These are phyloP conservation scores for Solen grandis DNA, from an alignment of 1,140 invertebrate genomes.

Conservation along the genomic window DNA sequence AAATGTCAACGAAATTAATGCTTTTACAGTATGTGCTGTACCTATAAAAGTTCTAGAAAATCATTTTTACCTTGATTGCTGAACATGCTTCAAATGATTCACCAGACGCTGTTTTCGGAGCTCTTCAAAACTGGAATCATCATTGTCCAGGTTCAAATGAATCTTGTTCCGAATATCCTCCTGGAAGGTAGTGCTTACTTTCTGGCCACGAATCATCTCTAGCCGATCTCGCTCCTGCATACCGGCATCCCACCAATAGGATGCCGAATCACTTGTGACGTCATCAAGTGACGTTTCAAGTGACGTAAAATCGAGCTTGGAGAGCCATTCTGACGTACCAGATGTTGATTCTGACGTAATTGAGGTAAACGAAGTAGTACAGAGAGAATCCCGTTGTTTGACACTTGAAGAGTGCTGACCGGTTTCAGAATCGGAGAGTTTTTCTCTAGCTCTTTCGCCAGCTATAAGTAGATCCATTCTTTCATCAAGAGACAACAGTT, in stretches of 20 bases:
- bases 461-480: slow-evolving; percentile 51
- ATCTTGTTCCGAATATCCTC: slow-evolving; percentile 29
- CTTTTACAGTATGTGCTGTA: too few relatives aligned
- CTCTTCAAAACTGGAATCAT: slow-evolving; percentile 19
- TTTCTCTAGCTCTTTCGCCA: slow-evolving; percentile 30
- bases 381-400: not conserved
- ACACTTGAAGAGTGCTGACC: not conserved
- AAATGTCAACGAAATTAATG: too few relatives aligned
- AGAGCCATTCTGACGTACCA: slow-evolving; percentile 40
- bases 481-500: slow-evolving; percentile 37
- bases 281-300: slow-evolving; percentile 28
- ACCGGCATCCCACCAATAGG: slow-evolving; percentile 42
- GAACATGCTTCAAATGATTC: slow-evolving; percentile 36
- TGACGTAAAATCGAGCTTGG: slow-evolving; percentile 29
- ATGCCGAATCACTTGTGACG: slow-evolving; percentile 3
- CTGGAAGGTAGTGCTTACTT: slow-evolving; percentile 1
- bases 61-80: slow-evolving; percentile 47
- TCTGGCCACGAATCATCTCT: not conserved
- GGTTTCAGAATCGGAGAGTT: not conserved
- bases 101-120: slow-evolving; percentile 22
- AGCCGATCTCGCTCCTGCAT: not conserved
- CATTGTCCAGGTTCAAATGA: slow-evolving; percentile 49
- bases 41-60: too few relatives aligned
- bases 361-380: slow-evolving; percentile 39
- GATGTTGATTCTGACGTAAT: slow-evolving; percentile 41